Percentiles rank a stretch among this genome's conserved stretches.
Evolutionary conservation across 2,113 vertebrate genomes (phyloP).

Genomic region (Myotis brandtii): DNA sequence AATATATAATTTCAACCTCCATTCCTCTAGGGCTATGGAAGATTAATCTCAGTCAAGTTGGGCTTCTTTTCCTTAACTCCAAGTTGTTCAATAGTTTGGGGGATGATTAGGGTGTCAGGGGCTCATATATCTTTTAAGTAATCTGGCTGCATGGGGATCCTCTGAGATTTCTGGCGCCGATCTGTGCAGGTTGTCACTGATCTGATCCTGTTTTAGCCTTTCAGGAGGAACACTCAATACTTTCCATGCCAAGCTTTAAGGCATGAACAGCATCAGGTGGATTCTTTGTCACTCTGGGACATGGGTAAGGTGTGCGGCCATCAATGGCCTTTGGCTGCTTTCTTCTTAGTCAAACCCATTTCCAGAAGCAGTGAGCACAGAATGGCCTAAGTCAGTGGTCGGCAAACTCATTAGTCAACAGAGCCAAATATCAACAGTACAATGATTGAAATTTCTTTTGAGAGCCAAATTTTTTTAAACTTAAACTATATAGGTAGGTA

Average conservation of each 20-base stretch:
- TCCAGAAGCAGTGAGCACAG: neutral
- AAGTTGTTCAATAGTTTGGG: neutral
- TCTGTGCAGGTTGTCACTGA: neutral
- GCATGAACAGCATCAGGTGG: accelerated
- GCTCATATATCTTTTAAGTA: neutral
- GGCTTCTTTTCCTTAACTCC: neutral
- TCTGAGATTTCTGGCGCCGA: neutral
- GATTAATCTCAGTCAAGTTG: neutral
- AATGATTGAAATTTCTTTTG: no score
- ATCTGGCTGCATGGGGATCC: neutral
- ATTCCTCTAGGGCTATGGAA: neutral
- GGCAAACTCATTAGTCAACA: no score
- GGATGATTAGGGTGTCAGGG: neutral
- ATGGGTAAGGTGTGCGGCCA: neutral
- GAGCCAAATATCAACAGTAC: no score
- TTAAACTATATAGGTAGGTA: no score
- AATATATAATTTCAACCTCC: neutral
- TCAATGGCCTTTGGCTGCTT: neutral
- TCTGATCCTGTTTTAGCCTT: neutral
- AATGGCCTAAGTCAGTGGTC: neutral
- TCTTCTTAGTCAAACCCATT: neutral
- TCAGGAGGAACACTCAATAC: neutral
- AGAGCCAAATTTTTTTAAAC: no score
- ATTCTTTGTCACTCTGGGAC: neutral
- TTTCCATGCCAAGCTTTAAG: neutral